Percentiles rank a stretch among this genome's conserved stretches.
Evolutionary conservation across 2,888 invertebrate genomes (phyloP).

Genomic region (Drosophila koepferae): DNA sequence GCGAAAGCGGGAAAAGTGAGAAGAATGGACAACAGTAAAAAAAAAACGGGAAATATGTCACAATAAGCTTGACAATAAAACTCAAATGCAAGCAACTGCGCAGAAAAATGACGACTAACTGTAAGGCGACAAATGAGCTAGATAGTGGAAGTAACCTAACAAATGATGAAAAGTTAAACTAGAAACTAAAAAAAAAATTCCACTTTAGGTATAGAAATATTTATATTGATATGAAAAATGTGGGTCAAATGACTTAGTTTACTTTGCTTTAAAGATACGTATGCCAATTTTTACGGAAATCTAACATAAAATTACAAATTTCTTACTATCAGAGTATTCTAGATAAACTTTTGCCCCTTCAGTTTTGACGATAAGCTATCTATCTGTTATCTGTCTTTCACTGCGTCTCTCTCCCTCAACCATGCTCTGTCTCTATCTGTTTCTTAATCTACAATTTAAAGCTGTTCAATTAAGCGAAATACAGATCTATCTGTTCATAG

Average conservation of each 20-base stretch:
- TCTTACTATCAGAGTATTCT: background rate
- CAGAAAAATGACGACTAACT: constrained; percentile 4
- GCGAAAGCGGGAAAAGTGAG: background rate
- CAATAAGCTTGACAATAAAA: constrained; percentile 57
- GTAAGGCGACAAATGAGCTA: background rate
- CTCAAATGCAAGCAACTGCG: constrained; percentile 48
- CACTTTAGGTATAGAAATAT: background rate
- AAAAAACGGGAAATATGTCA: constrained; percentile 44
- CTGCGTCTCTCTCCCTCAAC: too few species aligned
- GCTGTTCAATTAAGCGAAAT: too few species aligned
- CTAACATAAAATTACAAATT: background rate
- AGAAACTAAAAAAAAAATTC: background rate
- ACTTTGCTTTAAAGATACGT: background rate
- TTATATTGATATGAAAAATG: background rate
- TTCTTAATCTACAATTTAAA: too few species aligned
- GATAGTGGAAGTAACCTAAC: constrained; percentile 9
- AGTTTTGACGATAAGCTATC: too few species aligned
- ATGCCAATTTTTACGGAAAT: background rate
- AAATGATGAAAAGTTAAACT: background rate
- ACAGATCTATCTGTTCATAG: too few species aligned
- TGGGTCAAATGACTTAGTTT: background rate
- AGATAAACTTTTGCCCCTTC: too few species aligned
- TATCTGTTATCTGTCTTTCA: too few species aligned
- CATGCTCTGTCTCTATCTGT: too few species aligned
- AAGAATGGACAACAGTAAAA: constrained; percentile 4